Base-by-base conservation (phyloP, 2,888 invertebrate genomes). In the Spicauda simplicius region DNA sequence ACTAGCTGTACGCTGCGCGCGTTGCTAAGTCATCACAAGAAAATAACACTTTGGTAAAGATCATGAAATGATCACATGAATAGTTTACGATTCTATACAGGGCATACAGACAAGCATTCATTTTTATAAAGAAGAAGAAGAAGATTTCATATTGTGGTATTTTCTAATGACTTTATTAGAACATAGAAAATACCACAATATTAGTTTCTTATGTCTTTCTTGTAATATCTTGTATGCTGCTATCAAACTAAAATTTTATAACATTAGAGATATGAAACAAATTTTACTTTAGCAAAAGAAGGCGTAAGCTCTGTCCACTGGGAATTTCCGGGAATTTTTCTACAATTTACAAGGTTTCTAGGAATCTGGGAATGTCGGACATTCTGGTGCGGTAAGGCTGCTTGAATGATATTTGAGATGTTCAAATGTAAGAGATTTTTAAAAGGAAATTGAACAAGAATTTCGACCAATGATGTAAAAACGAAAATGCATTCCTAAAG, bases 301-400 rank as follows among this genome's bases (percentile, higher is more conserved):
- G 10, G 41, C 41, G 41, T 41, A 10, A 41, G 41, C 41, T 25
- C 20, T 12, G 25, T 25, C 54, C 54, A 54, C 25, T 25, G n/a
- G 7, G 25, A 54, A 19, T 54, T 54, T 54, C 54, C n/a, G 19
- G 54, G 25, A 54, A 54, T n/a, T 54, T 54, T 14, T 54, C 25
- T 54, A 54, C 54, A 20, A 25, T n/a, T 54, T 54, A n/a, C 54
- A 54, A 19, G 54, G 54, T 54, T 54, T 41, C 41, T 19, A 12
- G 14, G 54, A 54, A 54, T 41, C 41, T 19, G 14, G 14, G 54
- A 54, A 54, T 25, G 25, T 54, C 54, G 25, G 25, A 54, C 16
- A 59, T 53, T 41, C 45, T 33, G 11, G 45, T 63, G 20, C 37
- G 12, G 45, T 50, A 25, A 25, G 20, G 54, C 20, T 25, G 12